phyloP scores from a whole-genome alignment of 2,888 invertebrate species.

The Venustoraphidia nigricollis region DNA sequence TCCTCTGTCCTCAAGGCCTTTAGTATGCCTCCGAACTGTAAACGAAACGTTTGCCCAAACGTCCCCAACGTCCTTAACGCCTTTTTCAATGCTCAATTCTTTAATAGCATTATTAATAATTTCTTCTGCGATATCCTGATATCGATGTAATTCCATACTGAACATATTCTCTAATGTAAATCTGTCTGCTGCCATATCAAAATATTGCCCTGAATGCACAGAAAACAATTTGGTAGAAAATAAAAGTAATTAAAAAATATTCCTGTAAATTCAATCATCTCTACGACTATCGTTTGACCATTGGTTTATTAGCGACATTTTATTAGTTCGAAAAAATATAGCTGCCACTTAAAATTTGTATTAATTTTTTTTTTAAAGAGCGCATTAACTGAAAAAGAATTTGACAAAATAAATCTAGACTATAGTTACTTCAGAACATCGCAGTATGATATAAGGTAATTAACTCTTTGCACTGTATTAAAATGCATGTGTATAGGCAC shows the following conservation, averaged over 20 bases:
- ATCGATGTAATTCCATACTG: constrained; percentile 76
- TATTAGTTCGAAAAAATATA: too few relatives aligned
- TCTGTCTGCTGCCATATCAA: constrained; percentile 78
- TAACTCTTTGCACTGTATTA: too few relatives aligned
- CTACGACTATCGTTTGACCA: too few relatives aligned
- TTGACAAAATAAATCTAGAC: too few relatives aligned
- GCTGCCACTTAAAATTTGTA: too few relatives aligned
- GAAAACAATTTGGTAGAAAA: constrained; percentile 16
- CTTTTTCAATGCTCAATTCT: constrained; percentile 80
- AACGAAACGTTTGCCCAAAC: constrained; percentile 53
- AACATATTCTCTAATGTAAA: constrained; percentile 89
- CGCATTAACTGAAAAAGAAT: too few relatives aligned
- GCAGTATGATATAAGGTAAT: too few relatives aligned
- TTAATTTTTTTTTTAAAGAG: too few relatives aligned
- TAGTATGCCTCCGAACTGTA: constrained; percentile 47
- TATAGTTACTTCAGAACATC: too few relatives aligned
- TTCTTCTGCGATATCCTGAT: constrained; percentile 70
- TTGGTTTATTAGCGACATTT: too few relatives aligned
- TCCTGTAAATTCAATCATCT: background rate
- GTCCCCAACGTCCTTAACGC: constrained; percentile 68
- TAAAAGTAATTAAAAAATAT: background rate
- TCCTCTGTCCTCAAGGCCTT: constrained; percentile 66
- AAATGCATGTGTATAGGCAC: too few relatives aligned
- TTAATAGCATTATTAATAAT: constrained; percentile 82
- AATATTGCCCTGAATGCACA: constrained; percentile 39